Base-by-base conservation (phyloP, 2,888 invertebrate species). In the Euproctis similis region DNA sequence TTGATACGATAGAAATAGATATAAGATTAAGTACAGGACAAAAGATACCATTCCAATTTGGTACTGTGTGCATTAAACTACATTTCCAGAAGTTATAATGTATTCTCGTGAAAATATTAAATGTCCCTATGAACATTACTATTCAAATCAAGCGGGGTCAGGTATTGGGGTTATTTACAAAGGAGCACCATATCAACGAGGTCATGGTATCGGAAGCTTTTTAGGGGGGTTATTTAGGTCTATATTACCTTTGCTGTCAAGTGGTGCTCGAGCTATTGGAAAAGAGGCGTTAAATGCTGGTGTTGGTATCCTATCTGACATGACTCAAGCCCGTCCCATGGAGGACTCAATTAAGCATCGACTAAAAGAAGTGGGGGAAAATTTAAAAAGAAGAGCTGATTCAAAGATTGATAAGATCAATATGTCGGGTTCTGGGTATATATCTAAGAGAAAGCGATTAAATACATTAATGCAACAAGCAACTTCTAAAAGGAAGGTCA, bases 1-100 rank as follows among this genome's bases (percentile, higher is more conserved):
- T 56, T 39, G 53, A 56, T 36, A 44, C 42, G 0, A 35, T 53
- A 21, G 53, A 56, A 42, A 46, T 56, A 42, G 50, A 50, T 56
- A 54, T 54, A 57, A 57, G 53, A 44, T 27, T 50, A 12, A 47
- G 36, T 31, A 53, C 46, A 6, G 52, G 53, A 4, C 27, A 38
- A 36, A 39, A 31, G 18, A 29, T 53, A 34, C 46, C 46, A 51
- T 53, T 53, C 27, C 46, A 56, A 29, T 53, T 53, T 31, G 51
- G 53, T 28, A 48, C 46, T 12, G 32, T 28, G 30, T 47, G 46
- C 30, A 31, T 51, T 31, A 53, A 53, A 36, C 46, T 53, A 9
- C 51, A 51, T 29, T 47, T 47, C 21, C 32, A 10, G 35, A 40
- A 41, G 31, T 23, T 32, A 41, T 37, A 43, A 45, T 46, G 34